These are phyloP conservation scores for Sceloporus undulatus DNA, from an alignment of 2,113 vertebrate species.

Conservation along the genomic window DNA sequence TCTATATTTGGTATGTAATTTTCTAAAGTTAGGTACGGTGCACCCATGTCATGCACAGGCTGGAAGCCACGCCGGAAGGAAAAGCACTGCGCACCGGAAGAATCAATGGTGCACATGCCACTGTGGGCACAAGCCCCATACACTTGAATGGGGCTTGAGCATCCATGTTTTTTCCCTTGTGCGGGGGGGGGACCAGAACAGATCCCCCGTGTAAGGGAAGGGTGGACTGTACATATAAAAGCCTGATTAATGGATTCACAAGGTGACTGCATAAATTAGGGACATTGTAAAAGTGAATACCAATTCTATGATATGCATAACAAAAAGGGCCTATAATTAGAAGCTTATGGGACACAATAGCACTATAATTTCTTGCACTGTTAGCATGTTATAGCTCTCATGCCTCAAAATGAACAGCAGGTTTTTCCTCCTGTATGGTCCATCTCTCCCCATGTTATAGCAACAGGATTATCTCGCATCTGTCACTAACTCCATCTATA, in stretches of 20 bases:
- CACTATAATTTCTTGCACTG: conserved; percentile 26
- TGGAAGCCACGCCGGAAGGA: too few relatives aligned
- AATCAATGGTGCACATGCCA: too few relatives aligned
- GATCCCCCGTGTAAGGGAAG: too few relatives aligned
- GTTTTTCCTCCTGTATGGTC: not conserved
- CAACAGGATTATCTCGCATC: conserved; percentile 29
- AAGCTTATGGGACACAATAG: conserved; percentile 20
- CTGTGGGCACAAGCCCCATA: too few relatives aligned
- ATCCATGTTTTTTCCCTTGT: too few relatives aligned
- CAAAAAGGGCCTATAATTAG: conserved; percentile 27
- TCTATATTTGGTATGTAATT: conserved; percentile 34
- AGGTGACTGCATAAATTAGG: conserved; percentile 40
- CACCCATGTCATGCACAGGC: too few relatives aligned
- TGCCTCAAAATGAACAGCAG: not conserved
- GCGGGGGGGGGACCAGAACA: too few relatives aligned
- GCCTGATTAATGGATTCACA: conserved; percentile 37
- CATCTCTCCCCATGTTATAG: conserved; percentile 21
- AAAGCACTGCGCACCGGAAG: too few relatives aligned
- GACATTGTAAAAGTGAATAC: conserved; percentile 5
- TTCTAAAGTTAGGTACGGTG: conserved; percentile 48
- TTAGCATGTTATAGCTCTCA: conserved; percentile 4
- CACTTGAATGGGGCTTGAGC: too few relatives aligned
- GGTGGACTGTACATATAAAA: conserved; percentile 37
- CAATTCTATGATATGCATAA: conserved; percentile 39
- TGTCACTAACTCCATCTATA: conserved; percentile 34